Evolutionary conservation across 1,140 invertebrate species (phyloP), one percentile per base, ranked within the genome.

Genomic region (Parapsyche elsis): DNA sequence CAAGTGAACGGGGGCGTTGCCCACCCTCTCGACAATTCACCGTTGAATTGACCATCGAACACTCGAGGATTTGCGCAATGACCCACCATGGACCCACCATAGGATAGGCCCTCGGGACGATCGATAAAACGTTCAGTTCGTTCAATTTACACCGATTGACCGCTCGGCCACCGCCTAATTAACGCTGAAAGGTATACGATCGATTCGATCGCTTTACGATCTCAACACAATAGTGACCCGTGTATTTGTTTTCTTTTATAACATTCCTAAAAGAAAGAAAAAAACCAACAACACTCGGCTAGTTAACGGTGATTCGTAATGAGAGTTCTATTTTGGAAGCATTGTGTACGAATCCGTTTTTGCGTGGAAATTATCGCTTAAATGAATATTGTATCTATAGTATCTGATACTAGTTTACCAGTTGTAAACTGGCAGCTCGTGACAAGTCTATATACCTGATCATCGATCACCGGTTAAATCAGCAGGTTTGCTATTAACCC

Each of bases 141-240:
- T 79, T 76, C 79, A 79, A 81, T 81, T 79, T 81, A 81, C 61
- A 81, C 76, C 81, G 76, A 79, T 76, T 79, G 76, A 78, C 46
- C 70, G 26, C 76, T 75, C 74, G 78, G 59, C 81, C 80, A 79
- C 76, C 79, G 78, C 76, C 78, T 81, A 81, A 81, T 81, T 81
- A 81, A 79, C 79, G 76, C 23, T 71, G 81, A 81, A 79, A 81
- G 38, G 76, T 64, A 67, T 78, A 78, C 53, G 59, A 78, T 73
- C 71, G 71, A 78, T 81, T 9, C 16, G 9, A 19, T 64, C 21
- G 12, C 21, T n/a, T 64, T 64, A 21, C 59, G 9, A 30, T 23
- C 30, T 5, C 16, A 73, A 23, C 7, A 4, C 1, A 38, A 38
- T 38, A 38, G 7, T 38, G 30, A 7, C 7, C 30, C 30, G 1